Conservation (phyloP, 2,113 vertebrate genomes). For the Myodes glareolus region DNA sequence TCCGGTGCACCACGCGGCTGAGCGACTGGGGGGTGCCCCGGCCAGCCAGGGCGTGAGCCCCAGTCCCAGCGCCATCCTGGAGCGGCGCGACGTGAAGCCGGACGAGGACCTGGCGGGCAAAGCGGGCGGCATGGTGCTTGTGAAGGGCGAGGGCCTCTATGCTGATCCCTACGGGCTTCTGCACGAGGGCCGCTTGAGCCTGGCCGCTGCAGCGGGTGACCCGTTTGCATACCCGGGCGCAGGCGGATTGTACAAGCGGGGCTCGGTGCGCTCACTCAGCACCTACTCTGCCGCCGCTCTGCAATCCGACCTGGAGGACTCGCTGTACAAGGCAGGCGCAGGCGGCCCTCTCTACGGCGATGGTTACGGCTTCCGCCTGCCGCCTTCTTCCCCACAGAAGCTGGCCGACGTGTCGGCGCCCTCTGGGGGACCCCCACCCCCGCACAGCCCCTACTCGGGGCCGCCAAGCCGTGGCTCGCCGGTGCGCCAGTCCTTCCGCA, state of each 20-base stretch:
- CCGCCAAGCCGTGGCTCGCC: constrained; percentile 94
- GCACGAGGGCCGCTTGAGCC: constrained; percentile 96
- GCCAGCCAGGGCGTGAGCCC: constrained; percentile 91
- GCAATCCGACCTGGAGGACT: constrained; percentile 95
- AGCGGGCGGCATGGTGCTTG: constrained; percentile 91
- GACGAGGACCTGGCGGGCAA: constrained; percentile 96
- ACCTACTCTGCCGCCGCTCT: constrained; percentile 96
- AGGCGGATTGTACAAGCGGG: constrained; percentile 94
- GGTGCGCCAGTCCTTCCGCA: constrained; percentile 95
- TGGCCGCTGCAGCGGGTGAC: constrained; percentile 96
- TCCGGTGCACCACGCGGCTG: constrained; percentile 88
- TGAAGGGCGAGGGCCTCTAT: constrained; percentile 96
- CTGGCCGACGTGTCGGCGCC: constrained; percentile 88
- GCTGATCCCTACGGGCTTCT: constrained; percentile 96
- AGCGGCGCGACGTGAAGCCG: constrained; percentile 97
- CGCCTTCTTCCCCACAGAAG: constrained; percentile 97
- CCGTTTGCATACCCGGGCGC: constrained; percentile 96
- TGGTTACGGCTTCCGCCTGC: constrained; percentile 93
- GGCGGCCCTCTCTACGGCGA: constrained; percentile 91
- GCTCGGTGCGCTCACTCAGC: constrained; percentile 96
- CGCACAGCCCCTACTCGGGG: constrained; percentile 93
- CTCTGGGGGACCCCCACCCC: constrained; percentile 90
- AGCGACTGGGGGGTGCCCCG: constrained; percentile 87
- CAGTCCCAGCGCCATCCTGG: constrained; percentile 98
- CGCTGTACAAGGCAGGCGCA: constrained; percentile 92